These are phyloP conservation scores for Chaetorhynchus papuensis DNA, from an alignment of 2,113 vertebrate genomes.

Conservation along the genomic window DNA sequence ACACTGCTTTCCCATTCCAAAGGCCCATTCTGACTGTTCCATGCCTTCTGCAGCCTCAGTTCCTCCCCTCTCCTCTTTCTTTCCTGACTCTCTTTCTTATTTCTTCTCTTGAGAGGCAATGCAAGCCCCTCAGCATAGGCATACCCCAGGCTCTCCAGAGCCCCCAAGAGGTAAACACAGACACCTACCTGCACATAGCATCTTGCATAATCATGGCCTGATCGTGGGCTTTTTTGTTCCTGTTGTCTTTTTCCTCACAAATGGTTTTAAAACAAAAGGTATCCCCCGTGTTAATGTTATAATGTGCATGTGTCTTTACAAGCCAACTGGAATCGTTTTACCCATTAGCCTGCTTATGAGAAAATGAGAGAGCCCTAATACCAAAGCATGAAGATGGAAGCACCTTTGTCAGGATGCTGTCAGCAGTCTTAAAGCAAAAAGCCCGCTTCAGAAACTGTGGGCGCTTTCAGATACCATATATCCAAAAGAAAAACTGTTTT, in stretches of 20 bases:
- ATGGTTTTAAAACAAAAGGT: neutral
- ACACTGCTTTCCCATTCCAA: neutral
- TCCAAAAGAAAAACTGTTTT: neutral
- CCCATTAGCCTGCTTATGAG: neutral
- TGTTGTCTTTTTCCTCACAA: neutral
- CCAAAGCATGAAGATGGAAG: neutral
- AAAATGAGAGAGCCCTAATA: neutral
- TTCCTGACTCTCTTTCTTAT: neutral
- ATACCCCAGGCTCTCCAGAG: neutral
- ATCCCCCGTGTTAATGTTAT: neutral
- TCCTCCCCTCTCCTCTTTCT: neutral
- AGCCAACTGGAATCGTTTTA: neutral
- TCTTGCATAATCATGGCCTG: neutral
- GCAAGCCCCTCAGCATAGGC: neutral
- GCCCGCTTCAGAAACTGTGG: neutral
- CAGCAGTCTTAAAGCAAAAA: neutral
- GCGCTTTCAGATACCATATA: neutral
- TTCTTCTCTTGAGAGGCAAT: neutral
- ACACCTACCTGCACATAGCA: neutral
- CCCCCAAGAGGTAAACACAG: neutral
- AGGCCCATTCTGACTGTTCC: neutral
- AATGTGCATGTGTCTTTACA: neutral
- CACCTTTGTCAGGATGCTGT: neutral
- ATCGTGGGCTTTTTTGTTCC: neutral
- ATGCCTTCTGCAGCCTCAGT: neutral